phyloP scores from a whole-genome alignment of 2,113 vertebrate genomes.

The Merops nubicus region DNA sequence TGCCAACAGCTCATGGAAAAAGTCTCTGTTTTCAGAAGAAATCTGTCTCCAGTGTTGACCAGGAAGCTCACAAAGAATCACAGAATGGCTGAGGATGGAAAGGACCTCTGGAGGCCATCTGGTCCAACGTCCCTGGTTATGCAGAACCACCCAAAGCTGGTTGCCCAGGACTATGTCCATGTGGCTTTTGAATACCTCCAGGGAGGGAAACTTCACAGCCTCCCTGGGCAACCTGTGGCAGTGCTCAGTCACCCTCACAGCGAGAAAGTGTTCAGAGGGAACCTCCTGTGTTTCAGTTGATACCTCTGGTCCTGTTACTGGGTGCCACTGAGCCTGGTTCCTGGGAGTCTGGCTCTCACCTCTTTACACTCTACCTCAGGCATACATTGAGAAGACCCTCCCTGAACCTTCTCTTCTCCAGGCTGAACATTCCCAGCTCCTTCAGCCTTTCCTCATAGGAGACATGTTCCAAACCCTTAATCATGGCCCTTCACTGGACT shows the following conservation, averaged over 20 bases:
- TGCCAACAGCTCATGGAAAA: neutral
- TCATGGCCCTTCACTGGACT: neutral
- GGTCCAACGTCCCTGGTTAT: neutral
- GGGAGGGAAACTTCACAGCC: neutral
- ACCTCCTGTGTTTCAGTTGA: neutral
- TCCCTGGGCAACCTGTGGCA: neutral
- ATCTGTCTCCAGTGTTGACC: neutral
- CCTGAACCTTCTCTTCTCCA: neutral
- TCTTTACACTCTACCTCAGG: neutral
- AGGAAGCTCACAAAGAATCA: neutral
- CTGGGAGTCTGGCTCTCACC: neutral
- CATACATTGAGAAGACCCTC: neutral
- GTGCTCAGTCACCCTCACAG: neutral
- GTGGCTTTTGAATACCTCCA: neutral
- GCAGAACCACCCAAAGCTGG: neutral
- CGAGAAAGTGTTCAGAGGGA: neutral
- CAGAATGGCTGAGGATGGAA: neutral
- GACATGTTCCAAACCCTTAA: neutral
- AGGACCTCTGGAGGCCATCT: neutral
- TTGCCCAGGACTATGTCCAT: neutral
- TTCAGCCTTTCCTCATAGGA: neutral
- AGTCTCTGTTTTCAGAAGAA: neutral
- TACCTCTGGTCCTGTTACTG: neutral
- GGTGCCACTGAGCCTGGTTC: neutral
- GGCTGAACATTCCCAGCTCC: neutral